A percentile compares a stretch with the other conserved stretches of the same genome.
Conservation (phyloP, 1,140 invertebrate genomes). For the Cyclina sinensis region DNA sequence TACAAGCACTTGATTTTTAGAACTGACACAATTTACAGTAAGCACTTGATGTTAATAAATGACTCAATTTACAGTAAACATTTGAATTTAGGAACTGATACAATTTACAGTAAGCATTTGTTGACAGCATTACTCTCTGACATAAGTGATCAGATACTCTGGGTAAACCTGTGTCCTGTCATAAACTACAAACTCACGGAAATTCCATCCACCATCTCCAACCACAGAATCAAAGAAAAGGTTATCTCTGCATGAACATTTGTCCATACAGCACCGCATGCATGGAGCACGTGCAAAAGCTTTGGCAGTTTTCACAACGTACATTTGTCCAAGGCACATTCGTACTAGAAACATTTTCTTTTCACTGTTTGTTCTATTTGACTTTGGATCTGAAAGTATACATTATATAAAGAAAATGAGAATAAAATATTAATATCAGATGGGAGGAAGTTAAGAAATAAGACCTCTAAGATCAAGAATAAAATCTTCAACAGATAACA, state of each 20-base stretch:
- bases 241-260: slow-evolving; percentile 35
- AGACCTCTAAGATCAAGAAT: too few species aligned
- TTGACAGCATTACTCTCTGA: slow-evolving; percentile 63
- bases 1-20: too few species aligned
- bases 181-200: slow-evolving; percentile 78
- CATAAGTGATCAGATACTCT: slow-evolving; percentile 76
- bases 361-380: slow-evolving; percentile 24
- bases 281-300: slow-evolving; percentile 63
- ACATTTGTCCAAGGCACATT: slow-evolving; percentile 52
- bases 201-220: slow-evolving; percentile 69
- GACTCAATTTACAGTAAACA: not conserved
- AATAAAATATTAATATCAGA: too few species aligned
- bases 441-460: too few species aligned
- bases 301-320: slow-evolving; percentile 7
- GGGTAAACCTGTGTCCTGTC: slow-evolving; percentile 71
- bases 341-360: slow-evolving; percentile 65
- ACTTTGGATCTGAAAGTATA: slow-evolving; percentile 48
- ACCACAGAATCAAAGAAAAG: slow-evolving; percentile 72
- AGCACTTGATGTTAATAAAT: not conserved
- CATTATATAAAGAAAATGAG: too few species aligned
- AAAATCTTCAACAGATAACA: too few species aligned
- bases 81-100: not conserved
- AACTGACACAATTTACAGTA: too few species aligned
- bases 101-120: too few species aligned
- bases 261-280: slow-evolving; percentile 49